Evolutionary conservation across 2,888 invertebrate species (phyloP), one percentile per base, ranked within the genome.

Genomic region (Chloroclystis v-ata): DNA sequence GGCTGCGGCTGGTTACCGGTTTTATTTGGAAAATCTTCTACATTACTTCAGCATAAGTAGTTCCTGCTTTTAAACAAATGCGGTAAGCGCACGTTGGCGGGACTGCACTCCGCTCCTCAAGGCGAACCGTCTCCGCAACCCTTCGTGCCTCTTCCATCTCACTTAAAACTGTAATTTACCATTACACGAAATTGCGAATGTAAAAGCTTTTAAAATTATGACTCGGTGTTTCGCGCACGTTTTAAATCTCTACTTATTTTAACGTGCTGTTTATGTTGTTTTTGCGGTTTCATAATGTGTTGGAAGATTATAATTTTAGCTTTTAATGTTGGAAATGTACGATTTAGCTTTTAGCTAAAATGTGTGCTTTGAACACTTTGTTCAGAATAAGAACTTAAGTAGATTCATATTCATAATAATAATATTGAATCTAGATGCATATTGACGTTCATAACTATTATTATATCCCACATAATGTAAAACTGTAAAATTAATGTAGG

Each of bases 121-220:
- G 44, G 42, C 41, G 14, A 16, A 43, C 45, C 35, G 46, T 49
- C 54, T 59, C 50, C 54, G 57, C 54, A 54, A 55, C 58, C 56
- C 60, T 59, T 52, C 57, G 52, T 58, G 61, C 61, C 56, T 65
- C 61, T 63, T 64, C 63, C 61, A 64, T 66, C 63, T 60, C 63
- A 63, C 67, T 68, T 67, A 63, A 63, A 65, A 60, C 60, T 56
- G 59, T 59, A 59, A 65, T 63, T 64, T 57, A 59, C 55, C 60
- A 62, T 60, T 58, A 60, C 61, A 61, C 58, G 45, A 53, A 58
- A 59, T 56, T 54, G 60, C 58, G 45, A 52, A 60, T 57, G 57
- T 60, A 56, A 60, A 60, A 63, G 57, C 60, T 63, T 60, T 61
- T 53, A 58, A 56, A 60, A 58, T 57, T 56, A 56, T 49, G 51